Base-by-base conservation (phyloP, 2,113 vertebrate genomes). In the Pongo abelii region DNA sequence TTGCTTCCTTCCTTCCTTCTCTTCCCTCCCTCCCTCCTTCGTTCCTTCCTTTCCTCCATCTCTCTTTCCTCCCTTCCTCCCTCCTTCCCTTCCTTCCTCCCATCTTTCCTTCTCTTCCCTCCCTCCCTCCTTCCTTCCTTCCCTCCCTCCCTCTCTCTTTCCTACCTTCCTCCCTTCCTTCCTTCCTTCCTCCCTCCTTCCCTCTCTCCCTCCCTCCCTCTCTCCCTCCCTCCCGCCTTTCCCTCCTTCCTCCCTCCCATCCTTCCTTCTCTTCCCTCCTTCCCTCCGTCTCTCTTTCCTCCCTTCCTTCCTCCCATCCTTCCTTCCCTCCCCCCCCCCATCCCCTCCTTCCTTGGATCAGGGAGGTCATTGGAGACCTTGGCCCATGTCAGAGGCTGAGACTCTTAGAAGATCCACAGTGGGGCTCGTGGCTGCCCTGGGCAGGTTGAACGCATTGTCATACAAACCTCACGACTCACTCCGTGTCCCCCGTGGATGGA, bases 61-160 rank as follows among this genome's bases (percentile, higher is more conserved):
- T 50, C 48, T 50, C 48, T 2, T 3, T 23, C 55, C 20, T 8
- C 22, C 57, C 0, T 3, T 1, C 20, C 55, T 2, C 22, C 8
- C 38, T 38, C 38, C 38, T 38, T 38, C 38, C 38, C 38, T 38
- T 38, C 7, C 55, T 8, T 3, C 55, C 0, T 23, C 8, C 8
- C 55, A 1, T 6, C 6, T 38, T 38, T 38, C 38, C 38, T 38
- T 38, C 38, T 38, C 38, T 38, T 38, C 38, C 38, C 38, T 38
- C 38, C 38, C 55, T 6, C 6, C 0, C 8, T 0, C 6, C 55
- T 0, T 4, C 17, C 2, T 0, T 1, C 1, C 7, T 6, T 2
- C 1, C 38, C 38, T 38, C 38, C 38, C 38, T 38, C 38, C 7
- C 22, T 3, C 38, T 38, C 38, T 38, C 38, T 38, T 38, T 38